Conservation (phyloP, 2,888 invertebrate genomes). For the Drosophila fungiperda region DNA sequence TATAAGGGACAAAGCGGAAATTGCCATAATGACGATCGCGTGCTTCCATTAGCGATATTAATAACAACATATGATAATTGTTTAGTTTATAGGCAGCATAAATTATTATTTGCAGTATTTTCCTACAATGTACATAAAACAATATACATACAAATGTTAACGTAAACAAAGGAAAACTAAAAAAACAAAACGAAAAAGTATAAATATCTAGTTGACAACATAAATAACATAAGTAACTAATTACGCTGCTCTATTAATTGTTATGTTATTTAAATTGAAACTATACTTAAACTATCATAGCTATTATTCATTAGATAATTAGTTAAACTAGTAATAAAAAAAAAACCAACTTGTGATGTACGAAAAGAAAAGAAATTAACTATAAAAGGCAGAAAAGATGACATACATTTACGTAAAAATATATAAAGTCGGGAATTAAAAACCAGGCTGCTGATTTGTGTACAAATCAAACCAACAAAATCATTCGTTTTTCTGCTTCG, state of each 20-base stretch:
- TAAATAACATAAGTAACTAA: conserved; percentile 54
- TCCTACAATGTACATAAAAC: conserved; percentile 72
- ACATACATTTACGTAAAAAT: conserved; percentile 23
- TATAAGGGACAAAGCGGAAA: conserved; percentile 52
- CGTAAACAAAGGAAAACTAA: conserved; percentile 10
- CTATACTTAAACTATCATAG: conserved; percentile 36
- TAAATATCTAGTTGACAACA: conserved; percentile 31
- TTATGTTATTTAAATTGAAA: conserved; percentile 60
- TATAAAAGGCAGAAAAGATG: conserved; percentile 65
- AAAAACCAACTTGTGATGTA: conserved; percentile 70
- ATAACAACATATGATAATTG: conserved; percentile 59
- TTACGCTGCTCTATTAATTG: conserved; percentile 62
- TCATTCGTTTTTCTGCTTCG: conserved; percentile 1
- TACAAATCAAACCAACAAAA: conserved; percentile 21
- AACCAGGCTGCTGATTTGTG: conserved; percentile 16
- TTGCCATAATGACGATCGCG: conserved; percentile 74
- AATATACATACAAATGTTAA: conserved; percentile 27
- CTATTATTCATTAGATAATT: conserved; percentile 25
- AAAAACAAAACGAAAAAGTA: conserved; percentile 2
- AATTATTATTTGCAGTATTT: conserved; percentile 77
- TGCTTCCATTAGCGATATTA: conserved; percentile 81
- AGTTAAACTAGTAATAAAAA: conserved; percentile 66
- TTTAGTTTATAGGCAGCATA: conserved; percentile 56
- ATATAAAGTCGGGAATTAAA: conserved; percentile 24
- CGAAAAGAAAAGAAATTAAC: conserved; percentile 50